These are phyloP conservation scores for Tachuris rubrigastra DNA, from an alignment of 2,113 vertebrate species.

Conservation along the genomic window DNA sequence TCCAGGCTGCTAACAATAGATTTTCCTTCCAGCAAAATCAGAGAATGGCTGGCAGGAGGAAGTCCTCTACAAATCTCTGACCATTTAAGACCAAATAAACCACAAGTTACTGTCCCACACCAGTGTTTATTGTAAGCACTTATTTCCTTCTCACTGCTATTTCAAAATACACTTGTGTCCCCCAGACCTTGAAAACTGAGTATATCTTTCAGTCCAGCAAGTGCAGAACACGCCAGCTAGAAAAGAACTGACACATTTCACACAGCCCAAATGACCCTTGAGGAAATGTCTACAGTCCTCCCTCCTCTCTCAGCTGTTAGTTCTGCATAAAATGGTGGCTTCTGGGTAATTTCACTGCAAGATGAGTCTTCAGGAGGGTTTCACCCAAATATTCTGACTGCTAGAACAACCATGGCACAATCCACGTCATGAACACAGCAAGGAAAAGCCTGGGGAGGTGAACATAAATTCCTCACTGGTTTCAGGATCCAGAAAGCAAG, in stretches of 20 bases:
- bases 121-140: background rate
- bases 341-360: background rate
- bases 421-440: background rate
- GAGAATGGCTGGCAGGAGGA: background rate
- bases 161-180: background rate
- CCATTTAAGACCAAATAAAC: background rate
- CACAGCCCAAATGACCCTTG: background rate
- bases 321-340: background rate
- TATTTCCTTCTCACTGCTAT: background rate
- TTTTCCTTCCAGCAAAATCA: background rate
- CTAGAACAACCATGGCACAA: background rate
- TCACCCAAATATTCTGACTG: background rate
- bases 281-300: background rate
- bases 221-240: rapidly evolving
- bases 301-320: background rate
- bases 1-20: background rate
- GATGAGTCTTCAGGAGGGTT: background rate
- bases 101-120: background rate
- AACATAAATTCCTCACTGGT: background rate
- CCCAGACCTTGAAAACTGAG: background rate
- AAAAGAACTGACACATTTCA: rapidly evolving
- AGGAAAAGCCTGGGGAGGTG: background rate
- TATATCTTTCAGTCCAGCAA: background rate
- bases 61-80: background rate
- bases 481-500: background rate